These are phyloP conservation scores for Podarcis muralis DNA, from an alignment of 2,113 vertebrate species.

Conservation along the genomic window DNA sequence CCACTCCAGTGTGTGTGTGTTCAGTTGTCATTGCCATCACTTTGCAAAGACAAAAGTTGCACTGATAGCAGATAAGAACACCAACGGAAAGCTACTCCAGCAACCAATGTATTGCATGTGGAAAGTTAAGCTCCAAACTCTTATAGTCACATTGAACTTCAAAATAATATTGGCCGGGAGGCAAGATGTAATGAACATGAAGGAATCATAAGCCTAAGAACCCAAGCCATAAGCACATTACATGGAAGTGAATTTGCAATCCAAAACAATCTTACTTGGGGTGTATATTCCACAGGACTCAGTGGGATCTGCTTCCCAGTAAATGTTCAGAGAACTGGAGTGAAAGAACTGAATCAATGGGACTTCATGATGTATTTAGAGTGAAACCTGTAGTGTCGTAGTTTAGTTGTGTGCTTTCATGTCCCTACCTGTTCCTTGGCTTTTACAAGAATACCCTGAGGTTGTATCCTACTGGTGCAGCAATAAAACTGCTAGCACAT, in stretches of 20 bases:
- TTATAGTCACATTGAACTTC: not conserved
- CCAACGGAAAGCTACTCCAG: conserved; percentile 12
- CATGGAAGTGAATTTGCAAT: not conserved
- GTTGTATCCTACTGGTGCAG: not conserved
- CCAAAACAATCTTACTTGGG: not conserved
- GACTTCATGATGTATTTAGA: not conserved
- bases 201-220: fast-evolving
- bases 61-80: not conserved
- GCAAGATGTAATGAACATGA: conserved; percentile 2
- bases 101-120: not conserved
- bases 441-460: not conserved
- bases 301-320: not conserved
- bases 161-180: conserved; percentile 3
- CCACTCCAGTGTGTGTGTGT: not conserved
- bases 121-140: conserved; percentile 1
- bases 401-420: not conserved
- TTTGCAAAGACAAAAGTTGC: not conserved
- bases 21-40: not conserved
- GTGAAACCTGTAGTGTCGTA: not conserved
- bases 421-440: not conserved
- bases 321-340: not conserved
- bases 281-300: not conserved
- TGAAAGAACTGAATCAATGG: not conserved
- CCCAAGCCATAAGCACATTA: not conserved
- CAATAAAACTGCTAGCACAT: no score